Conservation (phyloP, 2,113 vertebrate genomes). For the Mormoops blainvillei region DNA sequence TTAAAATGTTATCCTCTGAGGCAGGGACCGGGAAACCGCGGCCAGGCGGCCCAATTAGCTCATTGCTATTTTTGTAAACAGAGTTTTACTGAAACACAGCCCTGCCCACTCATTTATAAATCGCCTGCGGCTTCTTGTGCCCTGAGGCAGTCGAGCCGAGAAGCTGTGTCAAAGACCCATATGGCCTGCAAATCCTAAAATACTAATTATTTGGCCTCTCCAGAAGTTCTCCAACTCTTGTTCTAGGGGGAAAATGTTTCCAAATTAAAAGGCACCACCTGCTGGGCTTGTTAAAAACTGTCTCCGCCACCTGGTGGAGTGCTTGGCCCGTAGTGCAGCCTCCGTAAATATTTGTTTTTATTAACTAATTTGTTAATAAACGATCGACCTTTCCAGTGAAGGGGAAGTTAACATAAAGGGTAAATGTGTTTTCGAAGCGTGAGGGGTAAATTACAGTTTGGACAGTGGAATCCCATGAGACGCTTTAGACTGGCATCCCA, state of each 20-base stretch:
- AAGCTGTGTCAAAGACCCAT: neutral
- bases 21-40: neutral
- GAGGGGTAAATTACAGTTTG: neutral
- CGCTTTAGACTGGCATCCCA: neutral
- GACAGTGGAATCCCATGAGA: neutral
- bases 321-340: neutral
- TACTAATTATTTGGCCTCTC: neutral
- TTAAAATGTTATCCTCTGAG: neutral
- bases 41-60: neutral
- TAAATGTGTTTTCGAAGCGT: neutral
- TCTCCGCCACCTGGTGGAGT: neutral
- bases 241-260: neutral
- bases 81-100: neutral
- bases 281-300: neutral
- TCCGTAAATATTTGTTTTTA: neutral
- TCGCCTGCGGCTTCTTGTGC: neutral
- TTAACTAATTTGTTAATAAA: neutral
- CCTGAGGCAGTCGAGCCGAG: neutral
- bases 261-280: neutral
- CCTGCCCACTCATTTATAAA: neutral
- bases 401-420: neutral
- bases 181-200: neutral
- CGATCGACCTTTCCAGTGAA: neutral
- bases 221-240: neutral
- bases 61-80: neutral